Conservation (phyloP, 2,113 vertebrate species). For the Heterotilapia buettikoferi region DNA sequence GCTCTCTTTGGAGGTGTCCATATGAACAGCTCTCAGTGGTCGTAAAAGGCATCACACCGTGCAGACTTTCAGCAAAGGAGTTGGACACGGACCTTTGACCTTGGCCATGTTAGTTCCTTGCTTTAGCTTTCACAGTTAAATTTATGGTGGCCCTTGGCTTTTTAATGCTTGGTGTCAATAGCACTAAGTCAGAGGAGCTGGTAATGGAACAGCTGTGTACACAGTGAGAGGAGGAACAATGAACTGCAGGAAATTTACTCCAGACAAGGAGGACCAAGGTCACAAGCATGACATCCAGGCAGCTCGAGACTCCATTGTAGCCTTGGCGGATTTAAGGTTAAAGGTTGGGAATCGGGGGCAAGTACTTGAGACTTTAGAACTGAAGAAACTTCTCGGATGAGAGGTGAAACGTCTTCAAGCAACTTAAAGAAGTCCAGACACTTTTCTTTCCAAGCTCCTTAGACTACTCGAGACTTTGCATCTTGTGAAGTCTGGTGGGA, state of each 20-base stretch:
- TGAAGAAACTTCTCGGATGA: not conserved
- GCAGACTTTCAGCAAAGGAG: not conserved
- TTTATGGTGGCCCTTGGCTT: not conserved
- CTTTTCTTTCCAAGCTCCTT: not conserved
- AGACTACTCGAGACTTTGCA: not conserved
- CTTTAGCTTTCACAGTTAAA: not conserved
- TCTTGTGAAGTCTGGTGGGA: accelerated
- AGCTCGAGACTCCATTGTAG: not conserved
- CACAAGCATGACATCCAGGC: not conserved
- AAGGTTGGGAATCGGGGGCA: not conserved
- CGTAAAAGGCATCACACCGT: not conserved
- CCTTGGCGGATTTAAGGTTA: accelerated
- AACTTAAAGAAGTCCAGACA: not conserved
- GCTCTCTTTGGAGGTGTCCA: not conserved
- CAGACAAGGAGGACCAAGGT: not conserved
- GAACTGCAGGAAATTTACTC: not conserved
- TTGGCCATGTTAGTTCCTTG: not conserved
- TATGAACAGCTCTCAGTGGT: not conserved
- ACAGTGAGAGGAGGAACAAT: not conserved
- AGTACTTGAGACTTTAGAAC: not conserved
- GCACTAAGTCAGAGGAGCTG: not conserved
- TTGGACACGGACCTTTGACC: not conserved
- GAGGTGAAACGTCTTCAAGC: not conserved
- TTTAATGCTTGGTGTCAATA: not conserved
- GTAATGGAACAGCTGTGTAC: not conserved